Percentiles rank a stretch among this genome's conserved stretches.
These are phyloP conservation scores for Drymonia ruficornis DNA, from an alignment of 2,888 invertebrate genomes.

Conservation along the genomic window DNA sequence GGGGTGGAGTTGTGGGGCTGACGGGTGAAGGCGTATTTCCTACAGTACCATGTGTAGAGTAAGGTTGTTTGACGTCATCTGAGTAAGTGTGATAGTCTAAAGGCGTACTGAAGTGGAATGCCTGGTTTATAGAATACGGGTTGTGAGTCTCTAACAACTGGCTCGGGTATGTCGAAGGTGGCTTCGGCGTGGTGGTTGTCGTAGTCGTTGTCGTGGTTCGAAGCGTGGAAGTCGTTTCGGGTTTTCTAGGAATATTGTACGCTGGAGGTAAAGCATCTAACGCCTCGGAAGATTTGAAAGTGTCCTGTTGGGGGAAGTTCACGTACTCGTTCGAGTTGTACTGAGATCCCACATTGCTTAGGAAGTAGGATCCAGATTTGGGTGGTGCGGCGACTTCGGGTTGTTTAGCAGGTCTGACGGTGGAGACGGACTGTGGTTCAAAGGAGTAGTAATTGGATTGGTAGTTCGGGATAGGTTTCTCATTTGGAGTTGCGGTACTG, in stretches of 20 bases:
- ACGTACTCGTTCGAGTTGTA: slow-evolving; percentile 56
- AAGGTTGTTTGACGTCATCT: slow-evolving; percentile 68
- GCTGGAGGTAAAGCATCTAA: slow-evolving; percentile 47
- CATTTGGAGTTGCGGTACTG: slow-evolving; percentile 69
- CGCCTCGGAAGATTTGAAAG: slow-evolving; percentile 45
- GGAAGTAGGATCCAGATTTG: slow-evolving; percentile 63
- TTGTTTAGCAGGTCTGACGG: slow-evolving; percentile 57
- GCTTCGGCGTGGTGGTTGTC: slow-evolving; percentile 54
- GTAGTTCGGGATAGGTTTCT: slow-evolving; percentile 48
- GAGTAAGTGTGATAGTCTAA: slow-evolving; percentile 73
- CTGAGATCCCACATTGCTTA: slow-evolving; percentile 54
- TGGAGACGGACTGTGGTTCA: slow-evolving; percentile 71
- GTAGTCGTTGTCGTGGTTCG: slow-evolving; percentile 49
- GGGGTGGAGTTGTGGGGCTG: slow-evolving; percentile 31
- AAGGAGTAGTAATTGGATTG: slow-evolving; percentile 73
- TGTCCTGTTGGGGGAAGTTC: slow-evolving; percentile 50
- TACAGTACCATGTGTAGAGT: slow-evolving; percentile 48
- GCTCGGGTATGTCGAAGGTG: slow-evolving; percentile 67
- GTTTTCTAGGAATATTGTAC: slow-evolving; percentile 54
- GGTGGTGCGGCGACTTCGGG: slow-evolving; percentile 47
- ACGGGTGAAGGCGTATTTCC: slow-evolving; percentile 25
- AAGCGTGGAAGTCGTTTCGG: slow-evolving; percentile 45
- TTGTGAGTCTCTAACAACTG: slow-evolving; percentile 77
- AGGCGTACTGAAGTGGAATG: slow-evolving; percentile 78
- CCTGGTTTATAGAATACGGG: slow-evolving; percentile 80